Evolutionary conservation across 1,140 invertebrate species (phyloP).

Genomic region (Acyrthosiphon pisum): DNA sequence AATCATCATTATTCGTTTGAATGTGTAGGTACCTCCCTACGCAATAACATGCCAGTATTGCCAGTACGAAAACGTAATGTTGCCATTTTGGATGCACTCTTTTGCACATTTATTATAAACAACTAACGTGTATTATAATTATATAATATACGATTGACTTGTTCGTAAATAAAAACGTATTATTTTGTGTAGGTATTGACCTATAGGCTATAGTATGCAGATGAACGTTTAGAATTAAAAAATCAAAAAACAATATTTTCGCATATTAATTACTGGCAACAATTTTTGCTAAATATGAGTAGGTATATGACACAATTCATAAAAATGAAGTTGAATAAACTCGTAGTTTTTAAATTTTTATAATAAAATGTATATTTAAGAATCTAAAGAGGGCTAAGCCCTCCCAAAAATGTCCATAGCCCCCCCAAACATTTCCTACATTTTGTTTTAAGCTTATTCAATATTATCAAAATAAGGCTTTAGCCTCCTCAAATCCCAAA

Average conservation of each 20-base stretch:
- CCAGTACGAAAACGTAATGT: not conserved
- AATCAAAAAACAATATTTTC: not conserved
- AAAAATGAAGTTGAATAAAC: not conserved
- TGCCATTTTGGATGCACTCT: not conserved
- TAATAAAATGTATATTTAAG: not conserved
- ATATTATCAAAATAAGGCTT: too few species aligned
- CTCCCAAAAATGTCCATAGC: too few species aligned
- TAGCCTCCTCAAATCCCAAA: too few species aligned
- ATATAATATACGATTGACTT: not conserved
- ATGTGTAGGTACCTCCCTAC: not conserved
- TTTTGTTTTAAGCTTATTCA: too few species aligned
- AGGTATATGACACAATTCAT: not conserved
- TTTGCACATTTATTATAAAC: not conserved
- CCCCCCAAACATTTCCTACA: too few species aligned
- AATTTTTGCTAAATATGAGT: not conserved
- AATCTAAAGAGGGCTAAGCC: too few species aligned
- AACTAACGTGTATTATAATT: not conserved
- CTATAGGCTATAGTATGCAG: too few species aligned
- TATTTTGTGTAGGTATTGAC: not conserved
- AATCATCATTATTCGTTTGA: not conserved
- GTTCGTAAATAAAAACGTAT: not conserved
- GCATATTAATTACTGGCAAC: not conserved
- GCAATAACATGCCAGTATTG: not conserved
- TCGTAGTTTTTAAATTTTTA: not conserved
- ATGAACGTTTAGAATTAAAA: not conserved